Evolutionary conservation across 2,797 vertebrate genomes (phyloP).

Genomic region (Scleropages formosus): DNA sequence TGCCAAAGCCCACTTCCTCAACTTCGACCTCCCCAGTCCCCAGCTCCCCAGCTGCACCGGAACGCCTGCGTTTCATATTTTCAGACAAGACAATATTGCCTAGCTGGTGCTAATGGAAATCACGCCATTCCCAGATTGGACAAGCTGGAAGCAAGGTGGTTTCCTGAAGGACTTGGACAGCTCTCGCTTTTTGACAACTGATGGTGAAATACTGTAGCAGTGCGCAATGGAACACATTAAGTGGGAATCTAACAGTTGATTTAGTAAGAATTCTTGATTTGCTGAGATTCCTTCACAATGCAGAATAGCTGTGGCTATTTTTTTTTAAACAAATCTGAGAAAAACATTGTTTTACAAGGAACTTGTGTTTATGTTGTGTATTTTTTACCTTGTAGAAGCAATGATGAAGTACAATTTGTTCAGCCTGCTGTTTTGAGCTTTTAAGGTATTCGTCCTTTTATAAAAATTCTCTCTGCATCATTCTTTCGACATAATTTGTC

Average conservation of each 20-base stretch:
- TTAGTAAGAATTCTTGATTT: slow-evolving; percentile 15
- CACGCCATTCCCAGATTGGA: slow-evolving; percentile 21
- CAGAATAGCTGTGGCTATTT: neutral
- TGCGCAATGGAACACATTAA: slow-evolving; percentile 8
- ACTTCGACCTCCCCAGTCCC: too few species aligned
- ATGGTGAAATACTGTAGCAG: neutral
- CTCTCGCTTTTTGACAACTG: neutral
- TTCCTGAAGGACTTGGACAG: neutral
- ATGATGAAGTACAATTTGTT: neutral
- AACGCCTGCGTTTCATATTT: slow-evolving; percentile 26
- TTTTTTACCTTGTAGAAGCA: slow-evolving; percentile 1
- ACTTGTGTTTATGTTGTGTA: slow-evolving; percentile 3
- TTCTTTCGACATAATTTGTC: neutral
- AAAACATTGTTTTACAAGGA: slow-evolving; percentile 10
- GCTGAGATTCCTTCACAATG: neutral
- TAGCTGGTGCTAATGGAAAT: slow-evolving; percentile 26
- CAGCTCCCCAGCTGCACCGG: neutral
- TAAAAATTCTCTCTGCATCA: neutral
- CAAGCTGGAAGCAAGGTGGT: slow-evolving; percentile 14
- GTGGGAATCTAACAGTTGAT: slow-evolving; percentile 8
- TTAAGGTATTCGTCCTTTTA: slow-evolving; percentile 11
- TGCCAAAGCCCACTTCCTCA: neutral
- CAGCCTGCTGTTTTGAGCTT: neutral
- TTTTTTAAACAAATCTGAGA: slow-evolving; percentile 10
- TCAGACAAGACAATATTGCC: slow-evolving; percentile 34